Base-by-base conservation (phyloP, 2,113 vertebrate genomes). In the Petaurus breviceps region DNA sequence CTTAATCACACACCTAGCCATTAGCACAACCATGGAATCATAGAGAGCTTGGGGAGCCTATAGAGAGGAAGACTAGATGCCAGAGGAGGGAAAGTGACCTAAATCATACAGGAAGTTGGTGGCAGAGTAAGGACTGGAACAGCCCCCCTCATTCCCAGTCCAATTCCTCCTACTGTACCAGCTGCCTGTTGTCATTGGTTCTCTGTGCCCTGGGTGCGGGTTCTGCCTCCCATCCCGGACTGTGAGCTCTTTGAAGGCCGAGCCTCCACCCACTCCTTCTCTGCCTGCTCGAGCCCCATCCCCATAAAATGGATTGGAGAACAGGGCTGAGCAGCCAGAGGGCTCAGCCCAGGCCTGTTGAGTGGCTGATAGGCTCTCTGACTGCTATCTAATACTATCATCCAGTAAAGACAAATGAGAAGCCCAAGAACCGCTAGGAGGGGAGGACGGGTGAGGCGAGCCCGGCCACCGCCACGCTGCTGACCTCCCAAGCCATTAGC, bases 271-370 rank as follows among this genome's bases (percentile, higher is more conserved):
- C 19, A 37, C 14, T 37, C 55, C 55, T 57, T 57, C 55, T 57
- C 55, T 31, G 26, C 55, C 55, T 57, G 26, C 55, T 55, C 24
- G 2, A 57, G 25, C 10, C 55, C 61, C 61, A n/a, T 51, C 51
- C 89, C 49, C 25, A 95, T 68, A 94, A 68, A 90, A 37, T 91
- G 68, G 94, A 92, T 1, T 47, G 91, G 77, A 50, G 43, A 52
- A 77, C 91, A 53, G 26, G 97, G 97, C 94, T 94, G 47, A 96
- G 51, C 14, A 77, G 90, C 89, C 22, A 91, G 96, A 54, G 52
- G 28, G 68, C 52, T 50, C 25, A 89, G 51, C 11, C 37, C 11
- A 37, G 37, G 25, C 26, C 55, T 26, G 10, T 8, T 53, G 54
- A 55, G 55, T 57, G 57, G 28, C 2, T 2, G n/a, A 43, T 22